phyloP scores from a whole-genome alignment of 1,140 invertebrate genomes.

The Sycophila sp. region DNA sequence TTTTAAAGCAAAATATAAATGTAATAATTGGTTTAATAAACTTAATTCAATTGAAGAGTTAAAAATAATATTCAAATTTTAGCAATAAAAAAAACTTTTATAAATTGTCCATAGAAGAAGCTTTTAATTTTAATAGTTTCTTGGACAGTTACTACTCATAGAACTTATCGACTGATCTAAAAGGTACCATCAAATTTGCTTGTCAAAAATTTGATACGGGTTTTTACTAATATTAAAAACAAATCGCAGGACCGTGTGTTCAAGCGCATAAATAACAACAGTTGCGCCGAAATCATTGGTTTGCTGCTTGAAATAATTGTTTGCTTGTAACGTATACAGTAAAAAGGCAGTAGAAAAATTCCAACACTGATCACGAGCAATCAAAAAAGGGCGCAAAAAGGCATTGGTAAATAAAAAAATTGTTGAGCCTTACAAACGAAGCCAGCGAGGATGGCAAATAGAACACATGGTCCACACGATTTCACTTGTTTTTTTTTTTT shows the following conservation, averaged over 20 bases:
- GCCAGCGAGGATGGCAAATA: not conserved
- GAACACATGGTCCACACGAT: slow-evolving; percentile 30
- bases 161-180: not conserved
- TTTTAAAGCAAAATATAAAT: too few relatives aligned
- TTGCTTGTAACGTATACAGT: slow-evolving; percentile 28
- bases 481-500: too few relatives aligned
- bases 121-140: not conserved
- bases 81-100: too few relatives aligned
- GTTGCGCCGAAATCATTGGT: slow-evolving; percentile 13
- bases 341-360: slow-evolving; percentile 28
- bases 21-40: too few relatives aligned
- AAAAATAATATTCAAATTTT: too few relatives aligned
- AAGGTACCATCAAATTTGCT: not conserved
- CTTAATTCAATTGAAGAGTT: too few relatives aligned
- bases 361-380: slow-evolving; percentile 43
- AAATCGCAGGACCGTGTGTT: slow-evolving; percentile 26
- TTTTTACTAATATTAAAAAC: not conserved
- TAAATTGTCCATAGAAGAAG: not conserved
- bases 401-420: slow-evolving; percentile 17
- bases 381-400: slow-evolving; percentile 35
- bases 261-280: slow-evolving; percentile 19
- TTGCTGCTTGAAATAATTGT: slow-evolving; percentile 26
- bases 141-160: not conserved
- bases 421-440: slow-evolving; percentile 17
- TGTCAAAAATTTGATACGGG: not conserved